Evolutionary conservation across 1,140 invertebrate species (phyloP).

Genomic region (Sitobion miscanthi): DNA sequence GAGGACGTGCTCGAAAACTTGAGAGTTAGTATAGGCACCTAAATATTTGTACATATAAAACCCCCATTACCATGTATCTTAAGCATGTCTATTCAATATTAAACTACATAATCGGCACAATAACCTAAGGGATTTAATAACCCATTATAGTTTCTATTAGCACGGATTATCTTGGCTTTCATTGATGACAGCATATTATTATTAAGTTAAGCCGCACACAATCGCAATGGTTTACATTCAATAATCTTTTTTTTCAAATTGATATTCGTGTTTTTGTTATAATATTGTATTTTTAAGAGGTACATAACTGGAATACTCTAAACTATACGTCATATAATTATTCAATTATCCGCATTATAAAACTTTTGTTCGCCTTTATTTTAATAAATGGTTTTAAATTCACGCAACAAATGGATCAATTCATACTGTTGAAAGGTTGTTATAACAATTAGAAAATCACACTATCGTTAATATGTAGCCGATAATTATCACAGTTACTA

Average conservation of each 20-base stretch:
- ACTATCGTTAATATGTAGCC: not conserved
- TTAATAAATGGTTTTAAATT: not conserved
- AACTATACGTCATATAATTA: not conserved
- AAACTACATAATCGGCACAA: not conserved
- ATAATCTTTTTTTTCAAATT: not conserved
- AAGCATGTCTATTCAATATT: not conserved
- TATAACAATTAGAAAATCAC: not conserved
- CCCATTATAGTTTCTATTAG: not conserved
- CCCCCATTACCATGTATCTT: not conserved
- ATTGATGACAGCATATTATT: not conserved
- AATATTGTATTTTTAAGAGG: too few species aligned
- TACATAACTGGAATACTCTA: not conserved
- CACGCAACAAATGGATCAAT: not conserved
- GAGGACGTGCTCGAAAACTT: too few species aligned
- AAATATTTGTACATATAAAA: not conserved
- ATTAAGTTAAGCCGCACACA: not conserved
- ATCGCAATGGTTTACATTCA: not conserved
- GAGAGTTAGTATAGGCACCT: not conserved
- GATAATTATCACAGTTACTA: not conserved
- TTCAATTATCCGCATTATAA: not conserved
- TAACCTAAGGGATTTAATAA: not conserved
- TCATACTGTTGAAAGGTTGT: not conserved
- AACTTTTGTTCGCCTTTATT: not conserved
- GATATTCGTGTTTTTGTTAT: not conserved
- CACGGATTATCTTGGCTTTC: not conserved